Percentiles rank a stretch among this genome's conserved stretches.
These are phyloP conservation scores for Cephalopterus ornatus DNA, from an alignment of 2,113 vertebrate genomes.

Conservation along the genomic window DNA sequence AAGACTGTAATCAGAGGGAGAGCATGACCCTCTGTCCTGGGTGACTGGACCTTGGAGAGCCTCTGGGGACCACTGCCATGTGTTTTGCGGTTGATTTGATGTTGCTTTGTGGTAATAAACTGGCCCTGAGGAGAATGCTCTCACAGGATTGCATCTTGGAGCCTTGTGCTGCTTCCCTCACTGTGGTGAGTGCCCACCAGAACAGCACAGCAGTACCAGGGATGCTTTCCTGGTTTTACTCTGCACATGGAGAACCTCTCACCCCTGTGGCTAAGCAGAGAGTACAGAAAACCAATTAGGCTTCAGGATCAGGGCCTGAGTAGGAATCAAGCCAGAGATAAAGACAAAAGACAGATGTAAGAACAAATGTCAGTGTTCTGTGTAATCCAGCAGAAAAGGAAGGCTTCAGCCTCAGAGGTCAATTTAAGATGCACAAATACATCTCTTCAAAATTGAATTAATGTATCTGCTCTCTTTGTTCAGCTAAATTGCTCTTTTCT, in stretches of 20 bases:
- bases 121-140: rapidly evolving
- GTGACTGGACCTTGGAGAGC: background rate
- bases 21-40: background rate
- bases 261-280: background rate
- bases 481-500: background rate
- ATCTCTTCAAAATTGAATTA: background rate
- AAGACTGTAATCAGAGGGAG: background rate
- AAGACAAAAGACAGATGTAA: background rate
- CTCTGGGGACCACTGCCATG: background rate
- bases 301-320: background rate
- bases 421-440: background rate
- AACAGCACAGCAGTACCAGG: background rate
- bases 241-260: background rate
- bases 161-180: background rate
- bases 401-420: background rate
- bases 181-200: rapidly evolving
- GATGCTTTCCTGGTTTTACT: background rate
- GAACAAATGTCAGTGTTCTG: background rate
- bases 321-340: background rate
- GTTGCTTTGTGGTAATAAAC: background rate
- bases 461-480: background rate
- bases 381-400: background rate
- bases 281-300: background rate
- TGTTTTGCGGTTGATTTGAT: background rate
- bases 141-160: background rate